These are phyloP conservation scores for Centruroides vittatus DNA, from an alignment of 1,140 invertebrate species.

Conservation along the genomic window DNA sequence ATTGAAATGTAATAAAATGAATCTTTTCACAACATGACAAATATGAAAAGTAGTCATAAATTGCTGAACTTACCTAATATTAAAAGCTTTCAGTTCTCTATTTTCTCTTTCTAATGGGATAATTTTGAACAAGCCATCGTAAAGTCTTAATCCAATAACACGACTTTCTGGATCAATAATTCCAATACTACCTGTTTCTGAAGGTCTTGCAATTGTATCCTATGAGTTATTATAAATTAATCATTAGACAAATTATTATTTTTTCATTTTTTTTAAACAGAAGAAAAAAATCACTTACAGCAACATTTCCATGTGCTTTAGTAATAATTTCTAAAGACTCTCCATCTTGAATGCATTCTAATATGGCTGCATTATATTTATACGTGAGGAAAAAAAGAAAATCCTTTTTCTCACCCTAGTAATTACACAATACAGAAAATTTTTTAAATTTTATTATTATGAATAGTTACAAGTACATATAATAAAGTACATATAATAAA, in stretches of 20 bases:
- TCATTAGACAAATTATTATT: no score
- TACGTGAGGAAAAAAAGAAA: conserved; percentile 84
- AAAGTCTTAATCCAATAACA: conserved; percentile 85
- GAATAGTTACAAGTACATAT: no score
- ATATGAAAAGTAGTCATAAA: no score
- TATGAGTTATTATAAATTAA: conserved; percentile 10
- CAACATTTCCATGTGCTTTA: conserved; percentile 89
- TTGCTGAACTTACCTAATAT: conserved; percentile 48
- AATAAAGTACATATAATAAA: no score
- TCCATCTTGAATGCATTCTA: conserved; percentile 59
- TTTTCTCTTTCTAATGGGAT: conserved; percentile 66
- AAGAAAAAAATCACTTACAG: conserved; percentile 43
- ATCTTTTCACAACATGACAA: no score
- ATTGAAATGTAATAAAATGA: no score
- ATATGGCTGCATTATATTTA: conserved; percentile 91
- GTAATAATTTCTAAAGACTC: conserved; percentile 85
- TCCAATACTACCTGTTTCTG: conserved; percentile 38
- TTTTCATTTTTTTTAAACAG: neutral
- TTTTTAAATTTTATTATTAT: no score
- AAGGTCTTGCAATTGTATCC: conserved; percentile 34
- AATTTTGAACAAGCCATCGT: conserved; percentile 95
- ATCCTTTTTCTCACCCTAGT: conserved; percentile 81
- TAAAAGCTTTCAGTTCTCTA: conserved; percentile 83
- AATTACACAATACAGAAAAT: conserved; percentile 5
- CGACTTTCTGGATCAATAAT: conserved; percentile 91